A percentile compares a stretch with the other conserved stretches of the same genome.
phyloP scores from a whole-genome alignment of 2,888 invertebrate species.

The Emesis russula region DNA sequence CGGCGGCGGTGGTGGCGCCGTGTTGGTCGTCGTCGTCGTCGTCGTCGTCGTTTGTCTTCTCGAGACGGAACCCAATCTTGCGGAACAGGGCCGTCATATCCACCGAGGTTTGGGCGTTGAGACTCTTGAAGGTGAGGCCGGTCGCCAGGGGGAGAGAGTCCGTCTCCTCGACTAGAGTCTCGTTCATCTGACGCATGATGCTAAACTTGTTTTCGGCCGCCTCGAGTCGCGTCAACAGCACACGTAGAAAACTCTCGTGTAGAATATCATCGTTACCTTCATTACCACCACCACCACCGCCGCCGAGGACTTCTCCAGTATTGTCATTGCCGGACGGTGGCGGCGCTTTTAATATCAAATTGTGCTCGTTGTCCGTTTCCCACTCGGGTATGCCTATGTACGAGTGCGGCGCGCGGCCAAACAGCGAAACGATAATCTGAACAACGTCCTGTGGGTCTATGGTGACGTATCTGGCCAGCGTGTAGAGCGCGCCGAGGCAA shows the following conservation, averaged over 20 bases:
- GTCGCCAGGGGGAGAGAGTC: constrained; percentile 13
- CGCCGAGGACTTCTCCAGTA: not conserved
- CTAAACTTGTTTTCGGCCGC: constrained; percentile 18
- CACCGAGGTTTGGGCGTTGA: constrained; percentile 31
- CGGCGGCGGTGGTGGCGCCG: not conserved
- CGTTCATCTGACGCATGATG: constrained; percentile 28
- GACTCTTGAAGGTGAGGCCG: constrained; percentile 31
- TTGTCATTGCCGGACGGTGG: not conserved
- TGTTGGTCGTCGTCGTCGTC: not conserved
- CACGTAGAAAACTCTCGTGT: constrained; percentile 10
- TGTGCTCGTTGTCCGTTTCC: constrained; percentile 35
- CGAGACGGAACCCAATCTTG: constrained; percentile 26
- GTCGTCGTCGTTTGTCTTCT: not conserved
- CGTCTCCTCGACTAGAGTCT: constrained; percentile 33
- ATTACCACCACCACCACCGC: constrained; percentile 8
- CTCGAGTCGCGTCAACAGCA: constrained; percentile 18
- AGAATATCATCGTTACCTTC: constrained; percentile 26
- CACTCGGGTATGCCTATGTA: constrained; percentile 35
- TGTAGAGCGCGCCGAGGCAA: constrained; percentile 34
- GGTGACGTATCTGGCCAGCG: constrained; percentile 37
- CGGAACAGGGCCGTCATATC: constrained; percentile 31
- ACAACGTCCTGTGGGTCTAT: constrained; percentile 37
- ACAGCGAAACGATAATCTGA: constrained; percentile 37
- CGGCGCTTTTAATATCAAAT: constrained; percentile 26
- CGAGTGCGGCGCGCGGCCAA: constrained; percentile 31